phyloP scores from a whole-genome alignment of 2,113 vertebrate species.

The Perca fluviatilis region DNA sequence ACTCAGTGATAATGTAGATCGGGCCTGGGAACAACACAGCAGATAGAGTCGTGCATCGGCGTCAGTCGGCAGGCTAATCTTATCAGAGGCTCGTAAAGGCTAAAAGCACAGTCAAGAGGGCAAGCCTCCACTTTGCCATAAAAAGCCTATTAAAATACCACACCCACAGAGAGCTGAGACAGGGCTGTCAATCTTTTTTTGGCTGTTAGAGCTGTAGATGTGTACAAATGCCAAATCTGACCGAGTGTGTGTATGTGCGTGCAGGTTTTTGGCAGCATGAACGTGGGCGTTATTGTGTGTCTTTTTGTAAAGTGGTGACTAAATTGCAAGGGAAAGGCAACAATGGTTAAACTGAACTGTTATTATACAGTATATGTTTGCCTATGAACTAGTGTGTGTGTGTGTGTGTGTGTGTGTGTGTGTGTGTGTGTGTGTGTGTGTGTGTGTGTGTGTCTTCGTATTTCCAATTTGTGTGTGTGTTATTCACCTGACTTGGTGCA shows the following conservation, averaged over 20 bases:
- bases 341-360: slow-evolving; percentile 7
- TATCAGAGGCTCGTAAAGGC: slow-evolving; percentile 78
- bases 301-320: slow-evolving; percentile 34
- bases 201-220: slow-evolving; percentile 24
- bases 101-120: slow-evolving; percentile 71
- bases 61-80: slow-evolving; percentile 79
- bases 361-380: slow-evolving; percentile 4
- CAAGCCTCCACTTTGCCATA: slow-evolving; percentile 65
- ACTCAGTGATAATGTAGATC: slow-evolving; percentile 99
- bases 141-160: slow-evolving; percentile 77
- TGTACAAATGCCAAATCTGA: slow-evolving; percentile 23
- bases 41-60: slow-evolving; percentile 56
- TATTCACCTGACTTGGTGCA: slow-evolving; percentile 96
- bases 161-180: slow-evolving; percentile 47
- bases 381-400: not conserved
- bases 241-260: not conserved
- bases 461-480: not conserved
- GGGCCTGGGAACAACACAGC: slow-evolving; percentile 86
- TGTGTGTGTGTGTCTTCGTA: not conserved
- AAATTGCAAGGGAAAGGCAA: slow-evolving; percentile 34
- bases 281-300: slow-evolving; percentile 5
- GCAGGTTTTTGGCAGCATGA: slow-evolving; percentile 14
- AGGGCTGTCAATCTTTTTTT: slow-evolving; percentile 35
- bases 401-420: not conserved
- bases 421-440: not conserved